Conservation (phyloP, 2,797 vertebrate species). For the Hoplostethus atlanticus region DNA sequence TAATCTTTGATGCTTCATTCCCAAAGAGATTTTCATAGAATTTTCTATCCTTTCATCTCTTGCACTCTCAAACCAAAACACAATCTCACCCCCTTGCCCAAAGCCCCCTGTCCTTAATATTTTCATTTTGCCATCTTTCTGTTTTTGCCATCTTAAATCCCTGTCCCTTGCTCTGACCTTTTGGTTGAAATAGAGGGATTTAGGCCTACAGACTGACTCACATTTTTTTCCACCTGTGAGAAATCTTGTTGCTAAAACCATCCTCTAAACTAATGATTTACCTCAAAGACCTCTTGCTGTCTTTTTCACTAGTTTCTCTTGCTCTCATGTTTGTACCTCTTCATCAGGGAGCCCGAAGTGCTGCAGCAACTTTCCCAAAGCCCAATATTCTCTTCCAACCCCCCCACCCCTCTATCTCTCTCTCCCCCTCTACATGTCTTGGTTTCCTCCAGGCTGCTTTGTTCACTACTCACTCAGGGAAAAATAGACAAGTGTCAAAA, state of each 20-base stretch:
- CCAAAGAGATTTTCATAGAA: neutral
- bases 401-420: neutral
- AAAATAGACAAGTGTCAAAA: neutral
- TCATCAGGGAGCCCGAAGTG: neutral
- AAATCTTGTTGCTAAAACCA: too few relatives aligned
- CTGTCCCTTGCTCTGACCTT: neutral
- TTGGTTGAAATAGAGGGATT: neutral
- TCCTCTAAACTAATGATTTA: neutral
- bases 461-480: neutral
- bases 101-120: too few relatives aligned
- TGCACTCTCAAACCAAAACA: too few relatives aligned
- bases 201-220: neutral
- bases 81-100: neutral
- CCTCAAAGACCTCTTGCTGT: neutral
- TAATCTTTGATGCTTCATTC: neutral
- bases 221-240: too few relatives aligned
- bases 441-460: slow-evolving; percentile 1
- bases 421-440: neutral
- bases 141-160: neutral
- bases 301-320: neutral
- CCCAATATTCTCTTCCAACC: neutral
- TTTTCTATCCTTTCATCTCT: neutral
- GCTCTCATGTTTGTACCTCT: neutral
- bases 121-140: too few relatives aligned
- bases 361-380: too few relatives aligned